Evolutionary conservation across 2,888 invertebrate genomes (phyloP).

Genomic region (Leuctra nigra): DNA sequence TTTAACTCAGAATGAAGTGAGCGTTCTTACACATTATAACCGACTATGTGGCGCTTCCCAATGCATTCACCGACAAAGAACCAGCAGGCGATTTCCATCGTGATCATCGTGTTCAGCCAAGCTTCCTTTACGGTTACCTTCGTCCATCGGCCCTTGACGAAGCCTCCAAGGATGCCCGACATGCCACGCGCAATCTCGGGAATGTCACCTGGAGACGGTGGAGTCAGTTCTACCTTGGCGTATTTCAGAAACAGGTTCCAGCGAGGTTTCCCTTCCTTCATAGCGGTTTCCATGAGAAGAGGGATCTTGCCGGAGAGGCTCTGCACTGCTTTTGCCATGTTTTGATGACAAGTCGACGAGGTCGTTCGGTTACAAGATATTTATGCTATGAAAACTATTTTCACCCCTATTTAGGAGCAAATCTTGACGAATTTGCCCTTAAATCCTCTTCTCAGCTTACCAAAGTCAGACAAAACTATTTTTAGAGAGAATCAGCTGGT

Average conservation of each 20-base stretch:
- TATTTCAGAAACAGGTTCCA: slow-evolving; percentile 73
- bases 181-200: slow-evolving; percentile 74
- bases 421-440: no score
- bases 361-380: no score
- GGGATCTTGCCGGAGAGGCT: background rate
- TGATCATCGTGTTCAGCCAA: slow-evolving; percentile 84
- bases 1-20: no score
- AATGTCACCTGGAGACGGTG: slow-evolving; percentile 81
- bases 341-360: no score
- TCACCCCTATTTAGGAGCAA: no score
- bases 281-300: background rate
- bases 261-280: slow-evolving; percentile 45
- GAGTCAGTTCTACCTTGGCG: slow-evolving; percentile 86
- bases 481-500: no score
- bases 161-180: slow-evolving; percentile 58
- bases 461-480: no score
- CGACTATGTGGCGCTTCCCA: slow-evolving; percentile 85
- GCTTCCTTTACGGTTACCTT: slow-evolving; percentile 80
- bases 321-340: background rate
- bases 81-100: slow-evolving; percentile 86
- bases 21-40: slow-evolving; percentile 64
- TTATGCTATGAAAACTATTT: no score
- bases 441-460: no score
- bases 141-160: slow-evolving; percentile 72
- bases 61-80: slow-evolving; percentile 97